These are phyloP conservation scores for Drosophila neotestacea DNA, from an alignment of 2,888 invertebrate genomes.

Conservation along the genomic window DNA sequence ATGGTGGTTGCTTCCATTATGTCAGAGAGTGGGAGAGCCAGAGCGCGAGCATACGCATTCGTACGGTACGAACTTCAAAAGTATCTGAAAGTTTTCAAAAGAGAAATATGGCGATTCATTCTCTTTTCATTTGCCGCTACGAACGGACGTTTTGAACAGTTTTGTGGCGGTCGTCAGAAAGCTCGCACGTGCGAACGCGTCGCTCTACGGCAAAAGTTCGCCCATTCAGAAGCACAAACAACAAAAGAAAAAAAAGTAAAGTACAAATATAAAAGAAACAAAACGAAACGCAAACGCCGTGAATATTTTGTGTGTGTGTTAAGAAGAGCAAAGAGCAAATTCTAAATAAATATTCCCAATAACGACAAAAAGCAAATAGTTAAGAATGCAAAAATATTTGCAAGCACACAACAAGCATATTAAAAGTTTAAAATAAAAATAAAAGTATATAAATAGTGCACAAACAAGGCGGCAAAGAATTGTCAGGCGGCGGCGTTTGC, in stretches of 20 bases:
- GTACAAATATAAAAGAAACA: conserved; percentile 31
- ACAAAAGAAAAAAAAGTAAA: conserved; percentile 1
- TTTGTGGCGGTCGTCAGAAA: conserved; percentile 69
- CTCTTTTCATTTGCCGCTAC: conserved; percentile 61
- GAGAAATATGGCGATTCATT: conserved; percentile 50
- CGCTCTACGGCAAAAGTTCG: conserved; percentile 49
- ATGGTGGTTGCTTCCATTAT: conserved; percentile 48
- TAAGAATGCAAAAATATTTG: conserved; percentile 59
- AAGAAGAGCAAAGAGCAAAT: conserved; percentile 56
- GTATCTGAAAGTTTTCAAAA: conserved; percentile 58
- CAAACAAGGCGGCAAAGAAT: conserved; percentile 70
- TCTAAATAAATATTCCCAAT: conserved; percentile 67
- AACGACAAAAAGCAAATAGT: conserved; percentile 55
- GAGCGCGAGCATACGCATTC: conserved; percentile 25
- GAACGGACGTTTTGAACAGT: conserved; percentile 54
- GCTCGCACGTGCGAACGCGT: conserved; percentile 73
- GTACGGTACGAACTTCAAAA: conserved; percentile 25
- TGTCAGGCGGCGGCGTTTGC: conserved; percentile 64
- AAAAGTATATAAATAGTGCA: conserved; percentile 79
- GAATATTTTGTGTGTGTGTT: conserved; percentile 36
- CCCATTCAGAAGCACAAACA: conserved; percentile 43
- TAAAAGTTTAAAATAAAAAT: conserved; percentile 37
- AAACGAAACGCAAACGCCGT: conserved; percentile 58
- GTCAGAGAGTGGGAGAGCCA: conserved; percentile 11
- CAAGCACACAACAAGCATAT: conserved; percentile 52